Evolutionary conservation across 2,113 vertebrate species (phyloP), one percentile per base, ranked within the genome.

Genomic region (Periophthalmus modestus): DNA sequence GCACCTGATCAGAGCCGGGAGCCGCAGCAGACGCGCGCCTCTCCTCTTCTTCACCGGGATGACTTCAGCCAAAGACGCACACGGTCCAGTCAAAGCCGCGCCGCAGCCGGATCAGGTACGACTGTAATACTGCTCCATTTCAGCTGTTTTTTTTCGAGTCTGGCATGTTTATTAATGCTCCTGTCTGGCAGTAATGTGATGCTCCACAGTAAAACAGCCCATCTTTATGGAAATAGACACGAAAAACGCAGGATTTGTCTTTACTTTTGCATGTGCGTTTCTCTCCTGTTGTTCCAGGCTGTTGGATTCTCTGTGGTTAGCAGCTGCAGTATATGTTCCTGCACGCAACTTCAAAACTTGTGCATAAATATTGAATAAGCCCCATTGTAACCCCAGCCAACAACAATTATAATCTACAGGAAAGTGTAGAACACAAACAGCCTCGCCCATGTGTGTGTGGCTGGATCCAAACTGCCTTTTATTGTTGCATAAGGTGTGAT

Each of bases 101-200:
- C 96, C 95, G 72, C 96, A 96, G 85, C 95, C 94, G 73, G 96
- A 98, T 3, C 95, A 97, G 97, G 97, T 98, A 95, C 92, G 79
- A 84, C 75, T 57, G 1, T 39, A 23, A 18, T 15, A 23, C 7
- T 15, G 43, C 50, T 5, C 15, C 11, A 18, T 14, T 18, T 0
- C 2, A 28, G 12, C 13, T 0, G 9, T 16, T 5, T 71, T 62
- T 23, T 2, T n/a, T n/a, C n/a, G 23, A 23, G n/a, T 21, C 1
- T 50, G 66, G 48, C 19, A 15, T 24, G 23, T 2, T 12, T 39
- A 1, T 46, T 69, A 43, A 21, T 46, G 36, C 10, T 62, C 24
- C 24, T 15, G 2, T 9, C 10, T 11, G 10, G 7, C 39, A 28
- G 18, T 18, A 34, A 34, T 55, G 10, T 55, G n/a, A 18, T 9